These are phyloP conservation scores for Diorhabda carinulata DNA, from an alignment of 1,140 invertebrate species.

Conservation along the genomic window DNA sequence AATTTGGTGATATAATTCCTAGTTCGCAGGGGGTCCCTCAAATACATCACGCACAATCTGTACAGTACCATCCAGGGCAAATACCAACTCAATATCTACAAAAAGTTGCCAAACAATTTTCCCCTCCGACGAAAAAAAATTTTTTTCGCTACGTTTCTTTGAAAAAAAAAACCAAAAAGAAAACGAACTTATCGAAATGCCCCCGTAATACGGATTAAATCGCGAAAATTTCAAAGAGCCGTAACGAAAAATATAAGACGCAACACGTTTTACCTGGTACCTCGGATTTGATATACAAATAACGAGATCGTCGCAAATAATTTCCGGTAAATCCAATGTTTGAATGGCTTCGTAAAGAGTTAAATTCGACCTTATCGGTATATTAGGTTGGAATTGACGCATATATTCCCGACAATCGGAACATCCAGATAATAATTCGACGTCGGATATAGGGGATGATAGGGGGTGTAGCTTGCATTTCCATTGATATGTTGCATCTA, in stretches of 20 bases:
- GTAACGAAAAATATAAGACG: no score
- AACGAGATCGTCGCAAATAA: constrained; percentile 58
- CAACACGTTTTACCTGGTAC: constrained; percentile 47
- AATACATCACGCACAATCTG: constrained; percentile 56
- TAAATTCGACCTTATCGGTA: constrained; percentile 36
- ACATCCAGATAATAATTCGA: constrained; percentile 37
- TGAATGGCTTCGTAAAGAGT: constrained; percentile 41
- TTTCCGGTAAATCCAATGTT: constrained; percentile 53
- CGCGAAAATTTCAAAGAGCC: constrained; percentile 10
- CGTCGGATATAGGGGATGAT: constrained; percentile 27
- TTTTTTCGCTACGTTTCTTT: no score
- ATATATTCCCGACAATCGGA: constrained; percentile 39
- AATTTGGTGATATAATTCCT: constrained; percentile 58
- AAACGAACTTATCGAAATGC: no score
- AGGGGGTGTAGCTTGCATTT: constrained; percentile 41
- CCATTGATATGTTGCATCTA: constrained; percentile 42
- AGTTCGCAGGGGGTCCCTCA: constrained; percentile 56
- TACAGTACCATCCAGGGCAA: constrained; percentile 57
- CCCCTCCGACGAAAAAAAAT: no score
- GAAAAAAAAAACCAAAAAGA: no score
- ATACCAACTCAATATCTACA: constrained; percentile 55
- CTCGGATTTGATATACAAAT: constrained; percentile 58
- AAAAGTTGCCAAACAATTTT: no score
- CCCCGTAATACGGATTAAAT: no score
- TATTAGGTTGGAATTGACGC: constrained; percentile 35